Evolutionary conservation across 1,140 invertebrate species (phyloP).

Genomic region (Drosophila mojavensis): DNA sequence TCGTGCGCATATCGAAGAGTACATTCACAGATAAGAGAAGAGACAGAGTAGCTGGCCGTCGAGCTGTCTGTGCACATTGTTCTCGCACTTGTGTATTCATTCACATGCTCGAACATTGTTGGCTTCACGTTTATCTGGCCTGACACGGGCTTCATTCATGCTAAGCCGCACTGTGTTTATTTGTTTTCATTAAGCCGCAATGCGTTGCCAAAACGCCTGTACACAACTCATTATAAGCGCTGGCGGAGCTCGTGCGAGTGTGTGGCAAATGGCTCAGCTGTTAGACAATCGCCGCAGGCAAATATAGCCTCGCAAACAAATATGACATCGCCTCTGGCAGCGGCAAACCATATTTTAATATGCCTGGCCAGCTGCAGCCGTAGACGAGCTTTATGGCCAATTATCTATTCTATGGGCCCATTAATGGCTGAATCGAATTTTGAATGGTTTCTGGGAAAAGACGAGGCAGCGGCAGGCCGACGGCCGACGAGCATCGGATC

Average conservation of each 20-base stretch:
- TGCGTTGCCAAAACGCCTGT: constrained; percentile 66
- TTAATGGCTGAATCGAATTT: constrained; percentile 71
- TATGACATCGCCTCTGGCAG: constrained; percentile 32
- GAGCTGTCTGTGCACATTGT: neutral
- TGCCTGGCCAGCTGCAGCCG: constrained; percentile 62
- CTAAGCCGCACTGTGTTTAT: constrained; percentile 59
- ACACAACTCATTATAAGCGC: constrained; percentile 68
- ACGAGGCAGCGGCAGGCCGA: neutral
- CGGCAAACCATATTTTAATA: constrained; percentile 67
- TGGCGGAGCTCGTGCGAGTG: constrained; percentile 42
- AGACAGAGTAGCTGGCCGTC: neutral
- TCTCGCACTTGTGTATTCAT: constrained; percentile 32
- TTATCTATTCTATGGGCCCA: constrained; percentile 77
- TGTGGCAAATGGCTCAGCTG: constrained; percentile 52
- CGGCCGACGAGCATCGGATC: neutral
- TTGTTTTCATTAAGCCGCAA: constrained; percentile 77
- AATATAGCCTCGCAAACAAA: constrained; percentile 54
- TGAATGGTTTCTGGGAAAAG: constrained; percentile 22
- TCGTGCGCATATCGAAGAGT: too few relatives aligned
- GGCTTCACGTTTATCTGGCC: constrained; percentile 32
- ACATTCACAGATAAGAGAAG: too few relatives aligned
- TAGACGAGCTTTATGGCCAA: constrained; percentile 79
- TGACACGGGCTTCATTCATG: constrained; percentile 27
- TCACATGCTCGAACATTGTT: constrained; percentile 27
- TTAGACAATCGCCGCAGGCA: constrained; percentile 58